phyloP scores from a whole-genome alignment of 2,113 vertebrate genomes.

The Sciurus niger region DNA sequence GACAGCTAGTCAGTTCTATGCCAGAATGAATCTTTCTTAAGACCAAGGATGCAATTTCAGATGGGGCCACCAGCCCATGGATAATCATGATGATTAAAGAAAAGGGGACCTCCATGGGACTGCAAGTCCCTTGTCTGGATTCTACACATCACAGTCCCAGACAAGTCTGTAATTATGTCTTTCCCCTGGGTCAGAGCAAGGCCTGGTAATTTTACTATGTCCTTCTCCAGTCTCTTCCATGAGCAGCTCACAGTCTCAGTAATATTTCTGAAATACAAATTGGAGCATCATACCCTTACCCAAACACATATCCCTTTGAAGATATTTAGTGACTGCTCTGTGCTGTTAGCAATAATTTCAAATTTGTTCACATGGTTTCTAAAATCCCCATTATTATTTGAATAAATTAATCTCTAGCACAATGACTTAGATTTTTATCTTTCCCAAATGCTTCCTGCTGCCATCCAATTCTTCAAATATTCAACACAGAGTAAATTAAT shows the following conservation, averaged over 20 bases:
- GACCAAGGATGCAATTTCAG: not conserved
- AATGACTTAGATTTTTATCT: not conserved
- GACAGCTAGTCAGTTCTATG: not conserved
- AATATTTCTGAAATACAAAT: not conserved
- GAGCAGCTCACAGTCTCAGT: not conserved
- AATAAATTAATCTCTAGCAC: not conserved
- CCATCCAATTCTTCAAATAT: not conserved
- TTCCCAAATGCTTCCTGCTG: not conserved
- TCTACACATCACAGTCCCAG: not conserved
- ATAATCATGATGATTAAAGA: not conserved
- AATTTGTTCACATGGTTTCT: not conserved
- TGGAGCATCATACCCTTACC: not conserved
- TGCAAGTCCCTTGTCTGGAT: not conserved
- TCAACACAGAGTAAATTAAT: not conserved
- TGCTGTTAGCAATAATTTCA: not conserved
- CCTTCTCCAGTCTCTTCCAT: not conserved
- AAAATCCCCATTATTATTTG: not conserved
- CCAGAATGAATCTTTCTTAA: not conserved
- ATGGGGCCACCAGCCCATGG: not conserved
- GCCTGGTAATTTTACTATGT: not conserved
- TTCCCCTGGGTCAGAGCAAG: not conserved
- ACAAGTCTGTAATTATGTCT: fast-evolving
- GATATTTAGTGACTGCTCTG: not conserved
- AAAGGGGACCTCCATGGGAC: not conserved
- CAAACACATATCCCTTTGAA: not conserved